phyloP scores from a whole-genome alignment of 2,797 vertebrate species.

The Ctenochaetus hawaiiensis region DNA sequence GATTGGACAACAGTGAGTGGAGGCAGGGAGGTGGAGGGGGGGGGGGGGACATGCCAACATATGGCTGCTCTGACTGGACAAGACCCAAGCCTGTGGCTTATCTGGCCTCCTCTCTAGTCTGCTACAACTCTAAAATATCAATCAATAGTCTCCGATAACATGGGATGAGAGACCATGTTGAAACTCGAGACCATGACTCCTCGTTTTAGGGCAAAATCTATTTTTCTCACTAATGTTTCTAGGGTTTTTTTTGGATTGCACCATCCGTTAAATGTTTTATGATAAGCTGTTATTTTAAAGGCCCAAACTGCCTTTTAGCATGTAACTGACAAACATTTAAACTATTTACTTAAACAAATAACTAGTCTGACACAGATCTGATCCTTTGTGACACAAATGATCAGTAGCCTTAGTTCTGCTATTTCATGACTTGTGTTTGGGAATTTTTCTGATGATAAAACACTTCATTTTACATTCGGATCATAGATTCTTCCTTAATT shows the following conservation, averaged over 20 bases:
- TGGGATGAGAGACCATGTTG: background rate
- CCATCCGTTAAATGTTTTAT: background rate
- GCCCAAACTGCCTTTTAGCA: background rate
- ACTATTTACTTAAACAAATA: background rate
- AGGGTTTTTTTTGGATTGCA: background rate
- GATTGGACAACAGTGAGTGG: constrained; percentile 33
- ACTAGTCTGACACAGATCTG: background rate
- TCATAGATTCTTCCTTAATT: background rate
- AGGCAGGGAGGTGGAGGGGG: constrained; percentile 39
- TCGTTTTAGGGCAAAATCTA: background rate
- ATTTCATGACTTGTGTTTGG: background rate
- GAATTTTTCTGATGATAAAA: background rate
- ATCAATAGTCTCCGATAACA: background rate
- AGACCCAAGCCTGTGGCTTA: constrained; percentile 39
- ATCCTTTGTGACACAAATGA: background rate
- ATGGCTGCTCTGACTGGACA: constrained; percentile 59
- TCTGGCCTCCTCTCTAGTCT: constrained; percentile 13
- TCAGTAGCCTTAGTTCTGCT: background rate
- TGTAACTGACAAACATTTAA: background rate
- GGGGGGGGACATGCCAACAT: constrained; percentile 53
- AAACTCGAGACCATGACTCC: background rate
- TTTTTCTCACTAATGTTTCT: background rate
- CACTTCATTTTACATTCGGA: background rate
- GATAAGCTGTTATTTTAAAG: background rate
- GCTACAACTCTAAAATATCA: constrained; percentile 11